phyloP scores from a whole-genome alignment of 2,797 vertebrate species.

The Dicrostonyx torquatus region DNA sequence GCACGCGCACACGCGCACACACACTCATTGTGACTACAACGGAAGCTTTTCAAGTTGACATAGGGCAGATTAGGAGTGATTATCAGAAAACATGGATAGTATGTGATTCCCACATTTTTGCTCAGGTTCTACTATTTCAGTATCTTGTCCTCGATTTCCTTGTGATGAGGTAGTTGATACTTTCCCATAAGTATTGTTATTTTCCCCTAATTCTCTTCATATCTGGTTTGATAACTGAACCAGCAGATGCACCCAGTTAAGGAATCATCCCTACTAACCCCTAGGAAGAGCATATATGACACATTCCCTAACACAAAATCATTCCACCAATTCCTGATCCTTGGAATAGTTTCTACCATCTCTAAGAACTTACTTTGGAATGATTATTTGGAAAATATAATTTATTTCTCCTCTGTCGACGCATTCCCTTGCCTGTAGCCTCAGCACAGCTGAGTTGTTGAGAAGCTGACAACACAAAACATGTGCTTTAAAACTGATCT shows the following conservation, averaged over 20 bases:
- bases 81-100: background rate
- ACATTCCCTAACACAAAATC: background rate
- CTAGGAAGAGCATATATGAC: background rate
- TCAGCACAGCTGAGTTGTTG: background rate
- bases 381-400: background rate
- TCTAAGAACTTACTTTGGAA: slow-evolving; percentile 39
- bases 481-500: slow-evolving; percentile 41
- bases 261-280: background rate
- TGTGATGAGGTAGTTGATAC: background rate
- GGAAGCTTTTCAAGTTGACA: background rate
- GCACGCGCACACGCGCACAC: too few relatives aligned
- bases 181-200: background rate
- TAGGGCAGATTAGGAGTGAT: background rate
- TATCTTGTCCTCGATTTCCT: background rate
- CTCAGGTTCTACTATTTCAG: background rate
- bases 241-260: background rate
- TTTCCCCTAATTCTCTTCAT: background rate
- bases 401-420: background rate
- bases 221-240: background rate
- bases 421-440: background rate
- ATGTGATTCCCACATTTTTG: background rate
- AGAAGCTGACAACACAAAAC: background rate
- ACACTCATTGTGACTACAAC: background rate
- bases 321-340: background rate
- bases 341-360: slow-evolving; percentile 6